Conservation (phyloP, 2,888 invertebrate species). For the Xanthostigma xanthostigma region DNA sequence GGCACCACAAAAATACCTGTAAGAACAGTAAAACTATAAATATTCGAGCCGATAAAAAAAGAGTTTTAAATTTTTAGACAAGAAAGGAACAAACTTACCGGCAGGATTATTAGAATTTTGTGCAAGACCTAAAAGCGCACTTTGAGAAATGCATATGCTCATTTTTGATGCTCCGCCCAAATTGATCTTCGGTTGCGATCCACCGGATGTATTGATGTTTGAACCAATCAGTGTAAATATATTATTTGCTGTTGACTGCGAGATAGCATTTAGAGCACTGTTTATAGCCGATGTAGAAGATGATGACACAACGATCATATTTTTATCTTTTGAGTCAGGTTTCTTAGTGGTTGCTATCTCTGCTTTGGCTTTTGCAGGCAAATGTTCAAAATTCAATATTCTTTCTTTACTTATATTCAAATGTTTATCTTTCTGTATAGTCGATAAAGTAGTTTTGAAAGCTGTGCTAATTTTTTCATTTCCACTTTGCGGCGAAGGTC, state of each 20-base stretch:
- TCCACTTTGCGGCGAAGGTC: background rate
- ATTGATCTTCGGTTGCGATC: too few species aligned
- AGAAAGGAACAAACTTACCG: too few species aligned
- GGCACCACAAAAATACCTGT: too few species aligned
- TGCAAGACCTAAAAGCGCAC: too few species aligned
- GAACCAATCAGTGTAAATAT: background rate
- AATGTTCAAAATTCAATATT: background rate
- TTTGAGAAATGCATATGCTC: background rate
- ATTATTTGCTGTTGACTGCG: background rate
- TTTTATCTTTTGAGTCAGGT: slow-evolving; percentile 1
- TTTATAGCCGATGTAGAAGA: background rate
- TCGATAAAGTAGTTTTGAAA: too few species aligned
- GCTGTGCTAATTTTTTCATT: too few species aligned
- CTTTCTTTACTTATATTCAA: background rate
- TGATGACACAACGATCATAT: background rate
- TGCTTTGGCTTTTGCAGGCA: background rate
- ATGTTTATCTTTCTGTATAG: too few species aligned
- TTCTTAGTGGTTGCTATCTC: background rate
- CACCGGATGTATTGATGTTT: too few species aligned
- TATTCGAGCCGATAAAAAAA: too few species aligned
- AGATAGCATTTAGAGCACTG: background rate
- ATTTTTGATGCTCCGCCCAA: background rate
- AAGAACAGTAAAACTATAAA: too few species aligned
- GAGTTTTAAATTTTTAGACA: too few species aligned
- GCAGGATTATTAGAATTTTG: too few species aligned